Base-by-base conservation (phyloP, 2,797 vertebrate genomes). In the Lagorchestes hirsutus region DNA sequence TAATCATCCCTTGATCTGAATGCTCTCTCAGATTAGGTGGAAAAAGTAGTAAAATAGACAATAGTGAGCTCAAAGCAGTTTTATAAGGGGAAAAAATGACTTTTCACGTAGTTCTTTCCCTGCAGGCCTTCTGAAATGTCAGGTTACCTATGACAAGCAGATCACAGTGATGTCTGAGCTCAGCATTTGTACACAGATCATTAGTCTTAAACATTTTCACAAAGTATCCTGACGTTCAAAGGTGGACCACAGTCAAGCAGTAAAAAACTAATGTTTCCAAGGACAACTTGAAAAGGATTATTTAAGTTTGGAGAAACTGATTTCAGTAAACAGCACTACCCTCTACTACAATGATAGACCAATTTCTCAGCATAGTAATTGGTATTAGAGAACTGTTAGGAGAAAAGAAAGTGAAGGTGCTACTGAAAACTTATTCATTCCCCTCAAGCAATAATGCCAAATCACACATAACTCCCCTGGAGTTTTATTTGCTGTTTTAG, bases 171-270 rank as follows among this genome's bases (percentile, higher is more conserved):
- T 82, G 74, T 82, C 74, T 82, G 74, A 82, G 22, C 74, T 82
- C 74, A 82, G 74, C 74, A 82, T 82, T 82, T 82, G 74, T 82
- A 82, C 74, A 82, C 40, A 46, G 74, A 82, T 82, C 74, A 82
- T 82, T 82, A 46, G n/a, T 82, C 40, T 46, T 46, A 22, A 22
- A 46, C 40, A 82, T 82, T 82, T 82, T 82, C 74, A 24, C 74
- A 82, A 82, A 82, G 74, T 46, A 82, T 82, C 46, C 74, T 82
- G 46, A 46, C 4, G 0, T 82, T 82, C 74, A 82, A 82, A 82
- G n/a, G 74, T 82, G 74, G 74, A 82, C 27, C 1, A 0, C 74
- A 82, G 40, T 82, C 74, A 82, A 82, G 74, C 74, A 82, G 9
- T 11, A 46, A 40, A 6, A 40, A 82, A 11, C 40, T 46, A 82